These are phyloP conservation scores for Mycalesis mineus DNA, from an alignment of 2,888 invertebrate species.

Conservation along the genomic window DNA sequence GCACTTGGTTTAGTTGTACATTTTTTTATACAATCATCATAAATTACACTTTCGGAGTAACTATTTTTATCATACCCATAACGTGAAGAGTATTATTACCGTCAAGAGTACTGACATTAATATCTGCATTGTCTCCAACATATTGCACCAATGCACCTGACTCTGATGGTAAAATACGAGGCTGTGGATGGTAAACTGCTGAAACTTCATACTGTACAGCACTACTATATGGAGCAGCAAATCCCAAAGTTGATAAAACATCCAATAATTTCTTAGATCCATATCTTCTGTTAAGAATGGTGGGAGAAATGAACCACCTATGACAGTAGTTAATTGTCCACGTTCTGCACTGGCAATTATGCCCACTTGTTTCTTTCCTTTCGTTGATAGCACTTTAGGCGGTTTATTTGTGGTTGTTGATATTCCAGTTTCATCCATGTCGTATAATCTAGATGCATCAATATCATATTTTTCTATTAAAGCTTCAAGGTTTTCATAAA, in stretches of 20 bases:
- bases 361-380: constrained; percentile 33
- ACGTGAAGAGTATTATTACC: constrained; percentile 28
- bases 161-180: constrained; percentile 43
- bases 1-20: too few species aligned
- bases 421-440: constrained; percentile 34
- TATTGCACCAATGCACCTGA: constrained; percentile 41
- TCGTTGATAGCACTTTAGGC: constrained; percentile 28
- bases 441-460: constrained; percentile 30
- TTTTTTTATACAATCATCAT: too few species aligned
- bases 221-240: too few species aligned
- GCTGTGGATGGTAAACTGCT: too few species aligned
- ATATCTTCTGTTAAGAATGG: constrained; percentile 41
- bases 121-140: constrained; percentile 34
- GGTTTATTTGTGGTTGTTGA: constrained; percentile 31
- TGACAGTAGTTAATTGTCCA: constrained; percentile 35
- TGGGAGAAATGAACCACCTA: constrained; percentile 36
- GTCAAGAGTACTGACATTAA: constrained; percentile 26
- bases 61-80: constrained; percentile 22
- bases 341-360: constrained; percentile 35
- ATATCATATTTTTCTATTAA: constrained; percentile 29
- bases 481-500: constrained; percentile 30
- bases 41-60: neutral
- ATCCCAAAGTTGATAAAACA: too few species aligned
- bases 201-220: too few species aligned
- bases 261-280: too few species aligned